phyloP scores from a whole-genome alignment of 2,113 vertebrate species.

The Ictalurus punctatus region DNA sequence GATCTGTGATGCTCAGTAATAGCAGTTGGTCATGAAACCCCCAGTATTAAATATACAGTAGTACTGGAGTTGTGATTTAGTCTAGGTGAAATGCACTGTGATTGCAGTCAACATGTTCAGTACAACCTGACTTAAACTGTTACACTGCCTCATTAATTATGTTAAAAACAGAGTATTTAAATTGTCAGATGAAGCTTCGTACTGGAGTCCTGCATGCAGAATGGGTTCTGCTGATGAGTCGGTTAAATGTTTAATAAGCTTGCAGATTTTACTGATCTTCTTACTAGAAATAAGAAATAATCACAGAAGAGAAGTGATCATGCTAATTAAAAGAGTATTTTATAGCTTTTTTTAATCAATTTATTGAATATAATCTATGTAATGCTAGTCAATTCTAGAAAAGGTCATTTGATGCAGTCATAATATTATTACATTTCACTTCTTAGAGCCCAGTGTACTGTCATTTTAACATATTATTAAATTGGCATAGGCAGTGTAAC shows the following conservation, averaged over 20 bases:
- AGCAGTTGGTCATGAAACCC: neutral
- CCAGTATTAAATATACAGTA: neutral
- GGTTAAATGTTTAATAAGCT: constrained; percentile 4
- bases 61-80: too few species aligned
- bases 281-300: neutral
- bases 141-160: constrained; percentile 1
- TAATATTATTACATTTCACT: neutral
- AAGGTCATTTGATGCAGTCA: neutral
- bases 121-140: constrained; percentile 1
- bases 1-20: neutral
- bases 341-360: neutral
- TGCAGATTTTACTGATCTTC: neutral
- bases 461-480: neutral
- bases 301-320: neutral
- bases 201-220: neutral
- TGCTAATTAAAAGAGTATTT: neutral
- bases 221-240: constrained; percentile 6
- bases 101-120: neutral
- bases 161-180: neutral
- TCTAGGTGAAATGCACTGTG: neutral
- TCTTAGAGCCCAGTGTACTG: neutral
- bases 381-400: neutral
- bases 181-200: neutral
- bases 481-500: neutral
- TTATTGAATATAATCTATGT: neutral